Evolutionary conservation across 2,888 invertebrate genomes (phyloP), one percentile per base, ranked within the genome.

Genomic region (Pristionchus mayeri): DNA sequence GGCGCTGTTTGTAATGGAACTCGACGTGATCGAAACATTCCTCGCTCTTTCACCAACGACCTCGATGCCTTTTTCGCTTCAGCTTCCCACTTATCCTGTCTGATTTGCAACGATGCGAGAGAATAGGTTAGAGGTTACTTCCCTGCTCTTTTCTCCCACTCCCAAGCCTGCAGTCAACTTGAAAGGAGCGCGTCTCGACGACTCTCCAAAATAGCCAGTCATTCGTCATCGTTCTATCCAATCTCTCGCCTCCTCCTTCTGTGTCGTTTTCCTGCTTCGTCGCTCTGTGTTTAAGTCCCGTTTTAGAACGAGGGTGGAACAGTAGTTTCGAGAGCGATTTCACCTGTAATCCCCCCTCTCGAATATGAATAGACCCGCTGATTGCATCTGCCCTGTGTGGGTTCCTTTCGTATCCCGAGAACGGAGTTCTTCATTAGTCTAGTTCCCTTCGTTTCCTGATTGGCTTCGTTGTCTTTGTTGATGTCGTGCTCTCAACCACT

Each of bases 81-180:
- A 44, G 44, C n/a, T n/a, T n/a, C n/a, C n/a, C n/a, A n/a, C n/a
- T n/a, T n/a, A n/a, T n/a, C n/a, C n/a, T n/a, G n/a, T n/a, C n/a
- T n/a, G n/a, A 44, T 44, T 44, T 13, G 63, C 63, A 18, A n/a
- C 63, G 18, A 9, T 63, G n/a, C 18, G 30, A 34, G 30, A 18
- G 71, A n/a, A n/a, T n/a, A 71, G 71, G 71, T 71, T 24, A 34
- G 71, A 40, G 71, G 71, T 71, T 71, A 71, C 40, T 40, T 18
- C 67, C 40, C 11, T 44, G n/a, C 27, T 24, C 75, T n/a, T 27
- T 21, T 21, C 40, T 37, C n/a, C 44, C 48, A n/a, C n/a, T 75
- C 34, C 21, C 16, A 71, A 3, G 34, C 40, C 71, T 16, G 40
- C 40, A 34, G 40, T 40, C 34, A 71, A 75, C 24, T 48, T 24